A percentile compares a stretch with the other conserved stretches of the same genome.
phyloP scores from a whole-genome alignment of 1,140 invertebrate genomes.

The Zaprionus kolodkinae region DNA sequence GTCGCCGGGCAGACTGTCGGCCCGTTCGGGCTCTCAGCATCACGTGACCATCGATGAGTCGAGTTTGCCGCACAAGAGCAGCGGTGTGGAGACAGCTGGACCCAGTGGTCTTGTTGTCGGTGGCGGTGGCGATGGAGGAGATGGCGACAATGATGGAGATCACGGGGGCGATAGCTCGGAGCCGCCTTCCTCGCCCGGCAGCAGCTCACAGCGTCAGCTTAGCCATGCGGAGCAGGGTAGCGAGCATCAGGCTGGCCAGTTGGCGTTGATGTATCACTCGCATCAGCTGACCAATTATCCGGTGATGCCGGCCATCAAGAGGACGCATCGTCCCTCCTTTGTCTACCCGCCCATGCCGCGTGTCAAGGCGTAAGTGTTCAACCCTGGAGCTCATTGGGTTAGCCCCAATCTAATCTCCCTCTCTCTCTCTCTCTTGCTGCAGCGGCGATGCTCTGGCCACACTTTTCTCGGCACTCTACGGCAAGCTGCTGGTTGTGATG shows the following conservation, averaged over 20 bases:
- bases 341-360: conserved; percentile 80
- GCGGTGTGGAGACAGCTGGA: conserved; percentile 49
- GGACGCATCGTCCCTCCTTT: conserved; percentile 82
- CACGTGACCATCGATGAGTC: conserved; percentile 83
- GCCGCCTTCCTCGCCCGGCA: conserved; percentile 69
- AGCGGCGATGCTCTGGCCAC: conserved; percentile 86
- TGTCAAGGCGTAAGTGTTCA: conserved; percentile 80
- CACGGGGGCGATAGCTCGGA: conserved; percentile 69
- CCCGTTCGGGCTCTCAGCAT: conserved; percentile 78
- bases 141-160: conserved; percentile 54
- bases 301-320: conserved; percentile 79
- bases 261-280: conserved; percentile 82
- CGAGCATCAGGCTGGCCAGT: conserved; percentile 65
- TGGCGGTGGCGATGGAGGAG: conserved; percentile 54
- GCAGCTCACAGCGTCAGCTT: conserved; percentile 55
- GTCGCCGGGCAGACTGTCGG: conserved; percentile 84
- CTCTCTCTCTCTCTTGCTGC: not conserved
- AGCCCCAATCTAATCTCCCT: not conserved
- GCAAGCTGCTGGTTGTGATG: conserved; percentile 97
- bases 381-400: not conserved
- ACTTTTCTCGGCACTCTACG: conserved; percentile 95
- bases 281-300: conserved; percentile 81
- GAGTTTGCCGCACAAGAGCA: conserved; percentile 70
- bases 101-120: conserved; percentile 67
- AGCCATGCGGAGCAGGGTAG: conserved; percentile 38